These are phyloP conservation scores for Cinclus cinclus DNA, from an alignment of 2,113 vertebrate genomes.

Conservation along the genomic window DNA sequence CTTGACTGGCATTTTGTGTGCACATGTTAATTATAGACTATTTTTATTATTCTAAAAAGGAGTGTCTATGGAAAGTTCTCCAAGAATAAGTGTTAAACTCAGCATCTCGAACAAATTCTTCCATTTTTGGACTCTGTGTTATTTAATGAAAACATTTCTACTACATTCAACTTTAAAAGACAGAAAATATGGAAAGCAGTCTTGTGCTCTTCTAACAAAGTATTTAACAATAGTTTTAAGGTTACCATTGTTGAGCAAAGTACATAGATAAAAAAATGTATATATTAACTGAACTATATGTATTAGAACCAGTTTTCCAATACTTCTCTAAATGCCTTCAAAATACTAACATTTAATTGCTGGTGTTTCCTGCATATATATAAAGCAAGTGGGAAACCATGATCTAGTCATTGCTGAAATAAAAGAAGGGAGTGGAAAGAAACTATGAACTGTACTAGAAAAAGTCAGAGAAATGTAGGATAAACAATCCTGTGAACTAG, in stretches of 20 bases:
- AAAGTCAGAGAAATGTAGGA: not conserved
- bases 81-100: not conserved
- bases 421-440: not conserved
- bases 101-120: not conserved
- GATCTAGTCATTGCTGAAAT: not conserved
- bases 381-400: not conserved
- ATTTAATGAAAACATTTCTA: not conserved
- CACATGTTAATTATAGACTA: not conserved
- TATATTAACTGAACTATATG: not conserved
- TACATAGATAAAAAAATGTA: not conserved
- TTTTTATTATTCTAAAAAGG: conserved; percentile 10
- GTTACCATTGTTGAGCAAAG: not conserved
- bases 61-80: not conserved
- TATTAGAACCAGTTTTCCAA: not conserved
- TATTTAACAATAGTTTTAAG: not conserved
- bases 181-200: not conserved
- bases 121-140: not conserved
- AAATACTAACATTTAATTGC: not conserved
- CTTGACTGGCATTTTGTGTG: not conserved
- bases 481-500: not conserved
- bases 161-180: not conserved
- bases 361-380: not conserved
- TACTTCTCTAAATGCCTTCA: not conserved
- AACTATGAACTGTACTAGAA: not conserved
- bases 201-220: not conserved